Percentiles rank a stretch among this genome's conserved stretches.
These are phyloP conservation scores for Plecotus auritus DNA, from an alignment of 2,113 vertebrate genomes.

Conservation along the genomic window DNA sequence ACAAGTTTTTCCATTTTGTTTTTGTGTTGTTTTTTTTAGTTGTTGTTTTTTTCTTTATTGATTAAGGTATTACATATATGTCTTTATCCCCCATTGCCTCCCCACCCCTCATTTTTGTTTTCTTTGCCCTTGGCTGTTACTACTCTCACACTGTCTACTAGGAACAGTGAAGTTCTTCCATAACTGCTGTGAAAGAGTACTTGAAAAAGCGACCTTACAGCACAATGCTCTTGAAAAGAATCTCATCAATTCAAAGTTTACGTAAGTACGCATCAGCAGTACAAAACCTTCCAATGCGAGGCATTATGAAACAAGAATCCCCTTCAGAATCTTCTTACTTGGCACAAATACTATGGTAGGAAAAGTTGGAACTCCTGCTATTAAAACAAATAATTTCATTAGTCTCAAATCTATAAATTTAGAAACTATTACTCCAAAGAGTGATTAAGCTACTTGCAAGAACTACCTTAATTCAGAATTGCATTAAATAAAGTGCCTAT, in stretches of 20 bases:
- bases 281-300: neutral
- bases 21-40: neutral
- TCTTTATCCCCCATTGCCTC: too few relatives aligned
- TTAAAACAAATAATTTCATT: conserved; percentile 3
- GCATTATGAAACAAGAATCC: neutral
- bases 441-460: neutral
- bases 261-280: neutral
- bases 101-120: neutral
- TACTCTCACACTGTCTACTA: neutral
- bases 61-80: too few relatives aligned
- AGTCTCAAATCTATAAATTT: neutral
- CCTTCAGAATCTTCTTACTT: neutral
- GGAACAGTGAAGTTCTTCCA: neutral
- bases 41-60: too few relatives aligned
- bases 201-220: neutral
- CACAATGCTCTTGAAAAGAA: neutral
- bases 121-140: neutral
- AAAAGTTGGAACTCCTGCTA: neutral
- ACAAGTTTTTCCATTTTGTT: neutral
- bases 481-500: neutral
- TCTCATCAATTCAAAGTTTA: neutral
- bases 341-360: neutral
- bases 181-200: neutral
- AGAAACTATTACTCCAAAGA: neutral
- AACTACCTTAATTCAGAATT: neutral